Percentiles rank a stretch among this genome's conserved stretches.
Conservation (phyloP, 2,113 vertebrate species). For the Pteronura brasiliensis region DNA sequence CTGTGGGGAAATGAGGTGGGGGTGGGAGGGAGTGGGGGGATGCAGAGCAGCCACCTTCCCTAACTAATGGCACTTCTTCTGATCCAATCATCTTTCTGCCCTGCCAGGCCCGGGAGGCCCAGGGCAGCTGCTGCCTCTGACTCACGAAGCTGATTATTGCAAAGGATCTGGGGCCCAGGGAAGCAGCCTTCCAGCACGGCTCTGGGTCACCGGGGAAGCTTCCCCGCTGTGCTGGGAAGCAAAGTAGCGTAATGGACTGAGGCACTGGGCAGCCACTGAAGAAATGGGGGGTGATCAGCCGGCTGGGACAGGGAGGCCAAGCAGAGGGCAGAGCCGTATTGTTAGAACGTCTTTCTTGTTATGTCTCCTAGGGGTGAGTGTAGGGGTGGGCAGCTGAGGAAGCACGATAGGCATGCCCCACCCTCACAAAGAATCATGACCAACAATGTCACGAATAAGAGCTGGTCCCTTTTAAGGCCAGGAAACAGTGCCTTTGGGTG, state of each 20-base stretch:
- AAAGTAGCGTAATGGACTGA: neutral
- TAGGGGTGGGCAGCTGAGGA: neutral
- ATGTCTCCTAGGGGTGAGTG: rapidly evolving
- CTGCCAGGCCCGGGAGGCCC: neutral
- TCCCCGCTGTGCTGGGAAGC: neutral
- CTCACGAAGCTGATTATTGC: constrained; percentile 58
- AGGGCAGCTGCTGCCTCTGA: constrained; percentile 55
- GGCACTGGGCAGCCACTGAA: neutral
- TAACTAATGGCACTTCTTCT: neutral
- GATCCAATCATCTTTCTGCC: constrained; percentile 7
- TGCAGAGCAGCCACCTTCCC: neutral
- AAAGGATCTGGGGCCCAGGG: neutral
- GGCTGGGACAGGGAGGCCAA: neutral
- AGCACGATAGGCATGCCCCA: rapidly evolving
- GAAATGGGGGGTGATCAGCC: neutral
- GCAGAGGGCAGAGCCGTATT: neutral
- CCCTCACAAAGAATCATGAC: neutral
- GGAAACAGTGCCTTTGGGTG: neutral
- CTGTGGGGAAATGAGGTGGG: neutral
- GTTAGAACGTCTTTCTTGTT: neutral
- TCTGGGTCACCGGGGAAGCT: neutral
- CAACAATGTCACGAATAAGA: neutral
- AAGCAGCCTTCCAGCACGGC: neutral
- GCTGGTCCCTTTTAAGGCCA: neutral
- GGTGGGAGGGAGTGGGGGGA: neutral